A percentile compares a stretch with the other conserved stretches of the same genome.
phyloP scores from a whole-genome alignment of 1,140 invertebrate species.

The Anthonomus grandis region DNA sequence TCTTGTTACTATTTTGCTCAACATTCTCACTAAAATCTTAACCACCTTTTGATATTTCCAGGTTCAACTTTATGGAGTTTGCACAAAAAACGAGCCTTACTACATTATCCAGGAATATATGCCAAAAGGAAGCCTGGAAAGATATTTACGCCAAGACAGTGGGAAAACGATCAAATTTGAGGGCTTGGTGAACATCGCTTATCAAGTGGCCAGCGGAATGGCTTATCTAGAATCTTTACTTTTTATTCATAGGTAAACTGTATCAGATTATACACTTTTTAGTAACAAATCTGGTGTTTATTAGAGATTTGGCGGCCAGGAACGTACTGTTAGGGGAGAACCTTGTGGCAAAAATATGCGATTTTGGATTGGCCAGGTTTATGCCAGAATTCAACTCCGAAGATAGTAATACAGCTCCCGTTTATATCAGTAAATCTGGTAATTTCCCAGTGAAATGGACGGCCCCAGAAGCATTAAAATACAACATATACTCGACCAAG shows the following conservation, averaged over 20 bases:
- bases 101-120: conserved; percentile 13
- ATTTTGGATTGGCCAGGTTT: conserved; percentile 21
- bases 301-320: conserved; percentile 10
- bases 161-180: background rate
- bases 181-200: background rate
- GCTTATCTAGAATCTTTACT: background rate
- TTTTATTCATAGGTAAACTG: conserved; percentile 9
- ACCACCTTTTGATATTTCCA: too few species aligned
- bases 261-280: too few species aligned
- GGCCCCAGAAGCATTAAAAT: conserved; percentile 5
- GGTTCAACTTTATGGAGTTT: conserved; percentile 5
- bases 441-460: conserved; percentile 23
- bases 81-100: background rate
- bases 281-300: too few species aligned
- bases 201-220: conserved; percentile 7
- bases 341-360: conserved; percentile 14
- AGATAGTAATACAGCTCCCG: conserved; percentile 1
- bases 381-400: too few species aligned
- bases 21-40: too few species aligned
- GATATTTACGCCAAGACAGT: background rate
- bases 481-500: conserved; percentile 6
- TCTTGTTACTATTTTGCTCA: too few species aligned
- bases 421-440: background rate
- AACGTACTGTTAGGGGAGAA: conserved; percentile 6
- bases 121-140: background rate